Evolutionary conservation across 2,797 vertebrate genomes (phyloP), one percentile per base, ranked within the genome.

Genomic region (Manis pentadactyla): DNA sequence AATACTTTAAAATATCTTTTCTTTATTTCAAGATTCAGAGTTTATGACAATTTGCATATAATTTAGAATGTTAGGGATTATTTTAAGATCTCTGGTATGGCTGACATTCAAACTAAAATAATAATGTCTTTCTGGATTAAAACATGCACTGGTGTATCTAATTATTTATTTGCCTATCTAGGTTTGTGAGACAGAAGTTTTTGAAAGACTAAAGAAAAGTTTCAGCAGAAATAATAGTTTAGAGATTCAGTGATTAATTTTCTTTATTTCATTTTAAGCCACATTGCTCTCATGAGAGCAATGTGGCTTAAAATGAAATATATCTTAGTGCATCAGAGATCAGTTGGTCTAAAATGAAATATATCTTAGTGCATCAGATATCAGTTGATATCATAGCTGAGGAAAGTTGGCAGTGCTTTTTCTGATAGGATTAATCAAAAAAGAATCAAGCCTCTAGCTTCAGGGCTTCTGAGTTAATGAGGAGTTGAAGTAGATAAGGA

Each of bases 401-500:
- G 37, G 39, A 89, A 69, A 61, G 2, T 37, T 7, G 9, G 19
- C 14, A 51, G 75, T 64, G 78, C n/a, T 23, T 73, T 82, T 89
- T 77, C 53, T 84, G 94, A 92, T 39, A 69, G 42, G 57, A 39
- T 88, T 90, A 74, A 75, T 74, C 29, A 71, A 85, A 92, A 93
- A 78, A 21, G 27, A 95, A 95, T 39, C 75, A 85, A 82, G 27
- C 2, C 1, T 81, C 31, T 31, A 64, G 46, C 53, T 86, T 53
- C 46, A 7, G 25, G 18, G 63, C 31, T 96, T 97, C 37, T 37
- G 39, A 95, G 68, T 92, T 93, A 92, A 86, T 77, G 63, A 87
- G 21, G 17, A 92, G n/a, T 86, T 49, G 74, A 81, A 92, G 64
- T 59, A 86, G 49, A 92, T 83, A 88, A 63, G 59, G 55, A 82